Conservation (phyloP, 1,140 invertebrate genomes). For the Microplitis mediator region DNA sequence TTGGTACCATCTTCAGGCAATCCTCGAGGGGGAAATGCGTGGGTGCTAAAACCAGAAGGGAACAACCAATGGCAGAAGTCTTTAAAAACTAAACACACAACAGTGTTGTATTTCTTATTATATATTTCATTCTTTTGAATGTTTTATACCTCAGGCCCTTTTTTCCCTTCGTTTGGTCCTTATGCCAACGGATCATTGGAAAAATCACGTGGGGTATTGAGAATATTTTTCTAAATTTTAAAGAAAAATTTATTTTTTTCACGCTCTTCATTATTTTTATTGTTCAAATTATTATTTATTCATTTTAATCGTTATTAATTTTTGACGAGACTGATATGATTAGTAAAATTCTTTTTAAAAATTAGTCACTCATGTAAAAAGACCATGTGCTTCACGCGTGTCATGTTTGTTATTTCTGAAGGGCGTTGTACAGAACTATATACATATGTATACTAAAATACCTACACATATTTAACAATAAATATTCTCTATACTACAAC, state of each 20-base stretch:
- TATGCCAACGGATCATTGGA: too few relatives aligned
- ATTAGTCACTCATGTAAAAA: not conserved
- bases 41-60: conserved; percentile 11
- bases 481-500: too few relatives aligned
- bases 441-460: not conserved
- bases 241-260: too few relatives aligned
- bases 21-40: conserved; percentile 6
- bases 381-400: not conserved
- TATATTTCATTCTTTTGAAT: not conserved
- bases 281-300: too few relatives aligned
- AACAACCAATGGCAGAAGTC: not conserved
- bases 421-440: not conserved
- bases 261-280: too few relatives aligned
- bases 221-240: too few relatives aligned
- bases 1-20: conserved; percentile 26
- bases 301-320: too few relatives aligned
- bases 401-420: not conserved
- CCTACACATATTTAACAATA: too few relatives aligned
- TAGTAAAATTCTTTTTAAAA: not conserved
- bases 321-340: too few relatives aligned
- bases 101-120: not conserved
- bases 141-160: not conserved
- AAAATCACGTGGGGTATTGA: too few relatives aligned
- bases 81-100: conserved; percentile 17
- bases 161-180: too few relatives aligned